phyloP scores from a whole-genome alignment of 2,888 invertebrate species.

The Netelia virgata region DNA sequence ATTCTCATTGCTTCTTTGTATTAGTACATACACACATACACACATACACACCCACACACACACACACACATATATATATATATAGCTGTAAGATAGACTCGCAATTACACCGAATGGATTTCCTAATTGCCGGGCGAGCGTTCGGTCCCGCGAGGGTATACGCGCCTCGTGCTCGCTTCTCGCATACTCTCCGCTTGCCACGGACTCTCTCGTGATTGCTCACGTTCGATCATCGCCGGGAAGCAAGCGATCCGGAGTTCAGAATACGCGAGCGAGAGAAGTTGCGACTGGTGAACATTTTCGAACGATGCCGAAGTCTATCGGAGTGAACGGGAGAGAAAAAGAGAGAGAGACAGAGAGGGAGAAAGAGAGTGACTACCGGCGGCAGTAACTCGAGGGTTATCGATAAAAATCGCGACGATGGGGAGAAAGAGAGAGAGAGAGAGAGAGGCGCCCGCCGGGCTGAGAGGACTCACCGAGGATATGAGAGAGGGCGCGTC shows the following conservation, averaged over 20 bases:
- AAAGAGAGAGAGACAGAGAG: conserved; percentile 3
- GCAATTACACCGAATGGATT: conserved; percentile 84
- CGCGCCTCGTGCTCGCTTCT: conserved; percentile 30
- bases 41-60: background rate
- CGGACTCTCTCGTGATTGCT: conserved; percentile 77
- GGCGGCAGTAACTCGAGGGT: conserved; percentile 15
- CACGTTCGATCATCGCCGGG: conserved; percentile 78
- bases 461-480: conserved; percentile 49
- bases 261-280: conserved; percentile 28
- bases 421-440: background rate
- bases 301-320: conserved; percentile 18
- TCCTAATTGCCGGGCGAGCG: conserved; percentile 81
- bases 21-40: background rate
- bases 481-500: conserved; percentile 52
- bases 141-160: conserved; percentile 1
- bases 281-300: background rate
- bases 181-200: conserved; percentile 10
- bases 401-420: conserved; percentile 71
- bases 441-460: conserved; percentile 52
- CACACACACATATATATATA: conserved; percentile 17
- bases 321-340: background rate
- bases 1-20: conserved; percentile 8
- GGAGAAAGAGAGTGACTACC: background rate
- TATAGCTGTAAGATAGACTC: conserved; percentile 57
- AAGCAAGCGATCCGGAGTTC: conserved; percentile 56